phyloP scores from a whole-genome alignment of 2,888 invertebrate species.

The Oscheius myriophilus region DNA sequence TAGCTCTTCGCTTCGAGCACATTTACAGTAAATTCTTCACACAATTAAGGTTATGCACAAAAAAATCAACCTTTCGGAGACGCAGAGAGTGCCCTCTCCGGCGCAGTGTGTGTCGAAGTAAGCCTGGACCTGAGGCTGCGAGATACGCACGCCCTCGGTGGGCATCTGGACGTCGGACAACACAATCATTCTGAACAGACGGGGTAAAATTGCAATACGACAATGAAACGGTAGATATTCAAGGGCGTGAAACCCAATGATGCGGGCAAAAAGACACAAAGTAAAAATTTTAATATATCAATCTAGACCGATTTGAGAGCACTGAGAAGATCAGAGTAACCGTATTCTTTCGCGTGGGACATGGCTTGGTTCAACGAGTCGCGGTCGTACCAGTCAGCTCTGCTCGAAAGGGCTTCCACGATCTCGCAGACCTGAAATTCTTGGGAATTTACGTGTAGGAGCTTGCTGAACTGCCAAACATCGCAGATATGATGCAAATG shows the following conservation, averaged over 20 bases:
- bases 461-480: too few relatives aligned
- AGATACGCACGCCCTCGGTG: constrained; percentile 51
- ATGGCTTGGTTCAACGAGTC: constrained; percentile 13
- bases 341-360: background rate
- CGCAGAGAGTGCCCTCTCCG: constrained; percentile 60
- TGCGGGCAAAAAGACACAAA: background rate
- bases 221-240: too few relatives aligned
- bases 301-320: background rate
- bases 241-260: background rate
- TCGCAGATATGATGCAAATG: too few relatives aligned
- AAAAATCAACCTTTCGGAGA: constrained; percentile 52
- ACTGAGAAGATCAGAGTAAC: background rate
- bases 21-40: too few relatives aligned
- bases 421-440: background rate
- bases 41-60: background rate
- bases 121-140: constrained; percentile 56
- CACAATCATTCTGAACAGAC: constrained; percentile 36
- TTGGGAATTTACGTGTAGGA: too few relatives aligned
- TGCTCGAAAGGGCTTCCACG: background rate
- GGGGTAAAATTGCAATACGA: background rate
- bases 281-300: background rate
- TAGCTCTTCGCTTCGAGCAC: too few relatives aligned
- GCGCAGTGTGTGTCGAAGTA: constrained; percentile 49
- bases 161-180: constrained; percentile 47
- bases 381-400: constrained; percentile 21